Conservation (phyloP, 1,140 invertebrate species). For the Zelostemma sp. region DNA sequence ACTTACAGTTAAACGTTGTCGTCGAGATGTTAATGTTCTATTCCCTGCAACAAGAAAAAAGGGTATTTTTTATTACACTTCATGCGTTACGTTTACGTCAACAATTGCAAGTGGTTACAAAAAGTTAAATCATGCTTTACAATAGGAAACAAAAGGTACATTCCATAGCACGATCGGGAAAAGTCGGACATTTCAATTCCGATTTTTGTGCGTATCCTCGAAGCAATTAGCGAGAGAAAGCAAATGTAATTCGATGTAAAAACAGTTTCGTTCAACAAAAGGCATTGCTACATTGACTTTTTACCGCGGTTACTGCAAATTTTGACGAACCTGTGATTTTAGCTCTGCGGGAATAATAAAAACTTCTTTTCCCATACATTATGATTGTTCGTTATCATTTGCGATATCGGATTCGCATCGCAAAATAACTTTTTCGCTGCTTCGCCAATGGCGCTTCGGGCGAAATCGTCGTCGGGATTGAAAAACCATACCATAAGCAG, state of each 20-base stretch:
- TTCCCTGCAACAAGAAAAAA: conserved; percentile 58
- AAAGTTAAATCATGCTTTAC: background rate
- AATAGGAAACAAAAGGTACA: too few species aligned
- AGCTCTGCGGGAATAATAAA: background rate
- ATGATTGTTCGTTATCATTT: background rate
- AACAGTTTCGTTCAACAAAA: too few species aligned
- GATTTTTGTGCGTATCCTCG: too few species aligned
- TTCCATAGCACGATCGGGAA: too few species aligned
- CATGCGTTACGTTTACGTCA: background rate
- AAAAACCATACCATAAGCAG: conserved; percentile 48
- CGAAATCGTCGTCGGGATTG: conserved; percentile 67
- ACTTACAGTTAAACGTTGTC: conserved; percentile 65
- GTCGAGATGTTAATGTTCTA: conserved; percentile 63
- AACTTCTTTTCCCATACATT: conserved; percentile 30
- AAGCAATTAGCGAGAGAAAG: too few species aligned
- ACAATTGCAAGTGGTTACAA: too few species aligned
- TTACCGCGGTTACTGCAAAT: too few species aligned
- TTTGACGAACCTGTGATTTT: too few species aligned
- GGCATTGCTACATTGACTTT: too few species aligned
- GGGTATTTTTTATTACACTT: background rate
- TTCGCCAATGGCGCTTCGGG: conserved; percentile 62
- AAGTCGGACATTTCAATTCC: too few species aligned
- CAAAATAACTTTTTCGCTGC: conserved; percentile 51
- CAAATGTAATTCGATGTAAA: too few species aligned
- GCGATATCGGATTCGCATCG: too few species aligned